Percentiles rank a stretch among this genome's conserved stretches.
Evolutionary conservation across 2,113 vertebrate species (phyloP).

Genomic region (Perognathus longimembris): DNA sequence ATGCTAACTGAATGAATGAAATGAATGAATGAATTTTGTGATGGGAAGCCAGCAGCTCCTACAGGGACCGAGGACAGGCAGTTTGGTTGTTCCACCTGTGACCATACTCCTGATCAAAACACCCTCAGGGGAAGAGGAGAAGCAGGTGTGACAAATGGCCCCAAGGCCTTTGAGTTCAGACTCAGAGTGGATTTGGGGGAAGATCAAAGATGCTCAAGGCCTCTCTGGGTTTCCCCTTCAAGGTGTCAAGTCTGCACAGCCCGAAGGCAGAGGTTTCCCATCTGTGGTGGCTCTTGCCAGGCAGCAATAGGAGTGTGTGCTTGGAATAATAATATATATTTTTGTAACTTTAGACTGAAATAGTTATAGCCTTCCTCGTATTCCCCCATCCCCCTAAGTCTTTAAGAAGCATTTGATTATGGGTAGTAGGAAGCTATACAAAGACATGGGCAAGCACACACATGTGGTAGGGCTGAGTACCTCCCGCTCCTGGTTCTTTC

Average conservation of each 20-base stretch:
- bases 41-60: background rate
- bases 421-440: background rate
- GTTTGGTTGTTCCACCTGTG: background rate
- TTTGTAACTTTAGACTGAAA: background rate
- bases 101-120: background rate
- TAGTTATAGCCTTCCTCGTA: background rate
- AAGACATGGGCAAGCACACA: background rate
- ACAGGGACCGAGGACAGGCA: background rate
- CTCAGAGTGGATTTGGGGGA: background rate
- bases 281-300: background rate
- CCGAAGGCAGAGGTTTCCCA: background rate
- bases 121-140: background rate
- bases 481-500: background rate
- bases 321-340: background rate
- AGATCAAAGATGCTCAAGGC: background rate
- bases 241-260: background rate
- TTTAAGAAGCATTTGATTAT: background rate
- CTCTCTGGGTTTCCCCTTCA: background rate
- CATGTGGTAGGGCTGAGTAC: rapidly evolving
- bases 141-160: background rate
- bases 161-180: background rate
- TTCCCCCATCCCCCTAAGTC: background rate
- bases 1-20: no score
- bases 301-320: background rate
- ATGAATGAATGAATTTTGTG: background rate